phyloP scores from a whole-genome alignment of 2,888 invertebrate species.

The Drosophila leonis region DNA sequence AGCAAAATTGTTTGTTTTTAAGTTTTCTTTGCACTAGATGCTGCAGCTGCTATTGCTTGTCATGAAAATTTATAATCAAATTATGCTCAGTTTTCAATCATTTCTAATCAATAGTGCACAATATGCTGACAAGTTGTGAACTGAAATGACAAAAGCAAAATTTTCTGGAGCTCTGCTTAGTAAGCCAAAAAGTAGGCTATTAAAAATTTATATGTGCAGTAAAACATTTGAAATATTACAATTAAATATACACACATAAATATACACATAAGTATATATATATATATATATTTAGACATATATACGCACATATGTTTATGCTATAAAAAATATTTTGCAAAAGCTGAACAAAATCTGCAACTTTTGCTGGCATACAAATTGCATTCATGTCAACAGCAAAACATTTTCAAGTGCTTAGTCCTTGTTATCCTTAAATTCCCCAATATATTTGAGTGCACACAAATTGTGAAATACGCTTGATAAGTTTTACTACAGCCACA shows the following conservation, averaged over 20 bases:
- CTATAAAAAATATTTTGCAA: background rate
- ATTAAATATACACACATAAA: background rate
- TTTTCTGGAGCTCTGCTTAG: background rate
- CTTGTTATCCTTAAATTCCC: too few species aligned
- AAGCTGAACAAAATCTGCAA: background rate
- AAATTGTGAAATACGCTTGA: background rate
- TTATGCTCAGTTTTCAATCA: background rate
- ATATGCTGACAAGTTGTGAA: background rate
- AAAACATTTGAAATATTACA: background rate
- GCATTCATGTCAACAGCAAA: background rate
- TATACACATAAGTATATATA: background rate
- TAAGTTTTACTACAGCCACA: conserved; percentile 47
- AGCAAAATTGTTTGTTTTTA: background rate
- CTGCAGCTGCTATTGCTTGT: too few species aligned
- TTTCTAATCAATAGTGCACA: conserved; percentile 10
- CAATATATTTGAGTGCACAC: background rate
- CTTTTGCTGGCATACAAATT: background rate
- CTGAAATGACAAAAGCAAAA: background rate
- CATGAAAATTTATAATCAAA: background rate
- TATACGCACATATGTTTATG: background rate
- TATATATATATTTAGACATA: background rate
- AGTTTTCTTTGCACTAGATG: too few species aligned
- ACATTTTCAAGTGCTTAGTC: background rate
- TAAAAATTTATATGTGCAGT: background rate
- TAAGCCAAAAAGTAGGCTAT: background rate